Base-by-base conservation (phyloP, 1,140 invertebrate genomes). In the Lineus longissimus region DNA sequence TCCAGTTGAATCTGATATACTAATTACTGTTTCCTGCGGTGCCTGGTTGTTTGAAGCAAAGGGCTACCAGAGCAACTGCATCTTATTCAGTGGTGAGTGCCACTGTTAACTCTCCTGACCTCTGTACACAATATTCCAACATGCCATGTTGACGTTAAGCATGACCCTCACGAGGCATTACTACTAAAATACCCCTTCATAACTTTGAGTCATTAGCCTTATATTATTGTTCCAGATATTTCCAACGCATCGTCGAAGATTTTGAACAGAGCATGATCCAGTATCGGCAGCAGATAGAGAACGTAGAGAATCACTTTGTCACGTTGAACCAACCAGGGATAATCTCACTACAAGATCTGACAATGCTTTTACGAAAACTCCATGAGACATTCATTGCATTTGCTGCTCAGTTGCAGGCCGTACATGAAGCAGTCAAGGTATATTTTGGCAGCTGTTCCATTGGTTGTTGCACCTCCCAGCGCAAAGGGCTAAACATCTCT, bases 331-430 rank as follows among this genome's bases (percentile, higher is more conserved):
- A 88, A 65, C 87, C 88, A 0, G 84, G 85, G 70, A 83, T 83
- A 45, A 76, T 91, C 61, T 87, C 88, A 1, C 86, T 89, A 0
- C 86, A 90, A 77, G 90, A 91, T 81, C 72, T 91, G 54, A 86
- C 87, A 13, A 75, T 86, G 54, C 88, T 91, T 19, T 87, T 94
- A 74, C 86, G 86, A 55, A 88, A 90, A 71, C 85, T 94, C 55
- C 90, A 94, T 72, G 91, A 93, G 74, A 90, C 90, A 2, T 88
- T 94, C 65, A 87, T 94, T 22, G 89, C 91, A 2, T 82, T 94
- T 62, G 93, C 93, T 55, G 91, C 91, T 0, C 87, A 89, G 59
- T 75, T 94, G 23, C 91, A 94, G 71, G 86, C 87, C 1, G 86
- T 93, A 0, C 91, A 94, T 77, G 81, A 83, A 66, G 65, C 76